phyloP scores from a whole-genome alignment of 2,113 vertebrate species.

The Callionymus lyra region DNA sequence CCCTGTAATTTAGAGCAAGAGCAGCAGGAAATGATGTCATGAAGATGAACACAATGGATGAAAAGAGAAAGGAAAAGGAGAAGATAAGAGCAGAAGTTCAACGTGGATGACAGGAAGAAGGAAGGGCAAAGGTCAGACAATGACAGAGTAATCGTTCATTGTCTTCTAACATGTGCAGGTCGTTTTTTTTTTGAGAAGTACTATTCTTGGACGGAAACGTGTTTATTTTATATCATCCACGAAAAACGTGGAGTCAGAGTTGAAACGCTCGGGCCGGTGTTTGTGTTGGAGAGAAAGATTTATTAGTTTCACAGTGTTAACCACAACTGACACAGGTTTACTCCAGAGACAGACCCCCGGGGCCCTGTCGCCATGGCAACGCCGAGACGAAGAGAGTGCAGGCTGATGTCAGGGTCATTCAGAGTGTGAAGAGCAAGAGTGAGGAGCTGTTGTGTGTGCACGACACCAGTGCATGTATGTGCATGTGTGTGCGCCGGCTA shows the following conservation, averaged over 20 bases:
- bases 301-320: slow-evolving; percentile 5
- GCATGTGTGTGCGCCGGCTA: slow-evolving; percentile 15
- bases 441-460: slow-evolving; percentile 14
- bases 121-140: too few relatives aligned
- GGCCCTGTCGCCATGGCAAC: slow-evolving; percentile 42
- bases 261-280: not conserved
- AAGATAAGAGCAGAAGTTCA: not conserved
- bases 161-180: too few relatives aligned
- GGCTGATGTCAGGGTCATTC: slow-evolving; percentile 53
- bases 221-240: not conserved
- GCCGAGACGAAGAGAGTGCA: slow-evolving; percentile 49
- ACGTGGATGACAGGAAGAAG: too few relatives aligned
- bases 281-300: slow-evolving; percentile 9
- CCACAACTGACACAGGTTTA: slow-evolving; percentile 19
- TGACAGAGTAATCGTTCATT: too few relatives aligned
- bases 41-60: too few relatives aligned
- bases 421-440: slow-evolving; percentile 51
- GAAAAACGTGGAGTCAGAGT: too few relatives aligned
- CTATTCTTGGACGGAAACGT: too few relatives aligned
- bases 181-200: too few relatives aligned
- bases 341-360: slow-evolving; percentile 18
- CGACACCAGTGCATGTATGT: slow-evolving; percentile 7
- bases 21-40: not conserved
- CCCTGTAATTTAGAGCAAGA: not conserved
- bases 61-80: not conserved